phyloP scores from a whole-genome alignment of 2,113 vertebrate species.

The chimpanzee (Pan troglodytes) region NHGRI_mPanTro3-v2.1_pri NC_072409.2:14424001-14424500 shows the following conservation, averaged over 20 bases:
- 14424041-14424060: conserved; percentile 98
- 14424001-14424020: conserved; percentile 91
- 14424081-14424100: conserved; percentile 87
- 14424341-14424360: conserved; percentile 97
- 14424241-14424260: conserved; percentile 77
- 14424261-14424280: conserved; percentile 97
- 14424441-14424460: conserved; percentile 95
- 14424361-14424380: conserved; percentile 98
- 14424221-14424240: conserved; percentile 90
- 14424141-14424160: conserved; percentile 88
- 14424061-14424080: conserved; percentile 90
- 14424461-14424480: conserved; percentile 94
- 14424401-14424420: conserved; percentile 98
- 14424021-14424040: conserved; percentile 94
- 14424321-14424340: conserved; percentile 93
- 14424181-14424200: conserved; percentile 93
- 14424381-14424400: conserved; percentile 98
- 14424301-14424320: conserved; percentile 95
- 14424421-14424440: conserved; percentile 97
- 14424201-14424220: conserved; percentile 92
- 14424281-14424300: conserved; percentile 98
- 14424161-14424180: conserved; percentile 89
- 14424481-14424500: conserved; percentile 95
- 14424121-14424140: conserved; percentile 81
- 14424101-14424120: conserved; percentile 84